Base-by-base conservation (phyloP, 2,797 vertebrate species). In the Rhodeus uyekii region DNA sequence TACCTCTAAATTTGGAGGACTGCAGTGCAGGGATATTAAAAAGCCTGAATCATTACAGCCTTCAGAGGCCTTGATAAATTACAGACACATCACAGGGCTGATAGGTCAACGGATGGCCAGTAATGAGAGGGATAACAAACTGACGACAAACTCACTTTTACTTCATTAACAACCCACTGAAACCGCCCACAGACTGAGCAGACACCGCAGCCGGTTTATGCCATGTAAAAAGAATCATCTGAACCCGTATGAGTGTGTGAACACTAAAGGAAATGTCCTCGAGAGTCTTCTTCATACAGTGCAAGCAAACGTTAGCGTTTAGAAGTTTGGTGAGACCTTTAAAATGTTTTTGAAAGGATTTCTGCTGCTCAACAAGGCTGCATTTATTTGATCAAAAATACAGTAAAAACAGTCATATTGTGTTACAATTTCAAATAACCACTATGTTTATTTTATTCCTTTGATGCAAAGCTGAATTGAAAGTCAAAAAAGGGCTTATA, bases 1-100 rank as follows among this genome's bases (percentile, higher is more conserved):
- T 77, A 44, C 34, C 75, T 78, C 58, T 65, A 76, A 68, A 55
- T 55, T 68, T 67, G 72, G 72, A 75, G 50, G 72, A 75, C 71
- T 75, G 74, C 73, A 82, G 74, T 64, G 58, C 61, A 50, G 75
- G 64, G 73, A 60, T 71, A 80, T 60, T 73, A 80, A 84, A 81
- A 86, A 48, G 36, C 64, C 58, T 82, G 71, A 84, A 74, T 86
- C 83, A 84, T 68, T 79, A 34, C 39, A 76, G 42, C 32, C 29
- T n/a, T 44, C 36, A 50, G 60, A 53, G 44, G 27, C 50, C 67
- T 71, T 46, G 29, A 58, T 76, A 48, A 82, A 75, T 77, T 69
- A 71, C 65, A 42, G 44, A 85, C 74, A 77, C n/a, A 73, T 34
- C 27, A 42, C 69, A 42, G 29, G 44, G 36, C 55, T 8, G 8